A percentile compares a stretch with the other conserved stretches of the same genome.
Evolutionary conservation across 2,888 invertebrate species (phyloP).

Genomic region (Theretra japonica): DNA sequence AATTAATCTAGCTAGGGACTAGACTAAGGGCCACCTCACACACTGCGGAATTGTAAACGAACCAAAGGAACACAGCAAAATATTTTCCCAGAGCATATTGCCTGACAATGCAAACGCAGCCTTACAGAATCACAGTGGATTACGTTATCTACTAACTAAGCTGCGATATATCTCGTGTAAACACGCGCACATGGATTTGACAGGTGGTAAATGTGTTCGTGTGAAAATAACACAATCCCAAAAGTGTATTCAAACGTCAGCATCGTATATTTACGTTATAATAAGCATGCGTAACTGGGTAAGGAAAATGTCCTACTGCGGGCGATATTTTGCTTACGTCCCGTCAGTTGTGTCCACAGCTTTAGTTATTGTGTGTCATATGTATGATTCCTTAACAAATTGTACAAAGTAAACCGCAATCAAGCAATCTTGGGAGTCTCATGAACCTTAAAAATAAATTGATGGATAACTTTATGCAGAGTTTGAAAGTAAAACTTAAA

Average conservation of each 20-base stretch:
- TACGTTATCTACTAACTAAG: conserved; percentile 31
- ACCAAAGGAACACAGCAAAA: background rate
- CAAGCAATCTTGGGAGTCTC: too few species aligned
- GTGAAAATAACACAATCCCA: conserved; percentile 30
- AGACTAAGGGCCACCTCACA: too few species aligned
- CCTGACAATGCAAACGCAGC: conserved; percentile 2
- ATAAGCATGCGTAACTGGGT: conserved; percentile 25
- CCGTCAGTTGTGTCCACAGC: background rate
- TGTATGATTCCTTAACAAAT: too few species aligned
- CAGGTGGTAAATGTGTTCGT: conserved; percentile 25
- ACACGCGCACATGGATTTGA: conserved; percentile 28
- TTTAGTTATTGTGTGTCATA: too few species aligned
- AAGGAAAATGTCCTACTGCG: conserved; percentile 6
- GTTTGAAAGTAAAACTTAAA: too few species aligned
- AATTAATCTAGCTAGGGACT: too few species aligned
- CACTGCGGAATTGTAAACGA: too few species aligned
- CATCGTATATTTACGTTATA: conserved; percentile 26
- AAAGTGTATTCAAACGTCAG: conserved; percentile 18
- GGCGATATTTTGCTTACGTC: background rate
- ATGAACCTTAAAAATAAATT: too few species aligned
- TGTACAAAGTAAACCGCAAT: too few species aligned
- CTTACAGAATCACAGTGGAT: conserved; percentile 35
- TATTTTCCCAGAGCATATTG: background rate
- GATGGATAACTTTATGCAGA: too few species aligned
- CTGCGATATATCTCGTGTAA: conserved; percentile 25